Evolutionary conservation across 2,797 vertebrate species (phyloP), one percentile per base, ranked within the genome.

Genomic region (Holocentrus rufus): DNA sequence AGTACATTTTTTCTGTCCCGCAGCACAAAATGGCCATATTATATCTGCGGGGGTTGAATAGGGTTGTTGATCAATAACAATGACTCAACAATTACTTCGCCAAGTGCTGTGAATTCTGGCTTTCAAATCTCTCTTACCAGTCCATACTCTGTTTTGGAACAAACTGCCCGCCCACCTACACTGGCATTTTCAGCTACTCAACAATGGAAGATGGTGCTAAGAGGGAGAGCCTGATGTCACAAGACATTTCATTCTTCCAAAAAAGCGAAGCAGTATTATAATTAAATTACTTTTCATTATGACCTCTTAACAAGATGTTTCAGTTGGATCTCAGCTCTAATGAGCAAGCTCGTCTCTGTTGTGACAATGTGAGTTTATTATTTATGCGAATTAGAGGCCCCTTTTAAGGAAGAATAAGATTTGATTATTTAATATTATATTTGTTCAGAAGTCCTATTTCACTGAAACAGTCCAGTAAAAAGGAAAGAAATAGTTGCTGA

Each of bases 121-220:
- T 80, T 73, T 63, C 31, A 46, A 46, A 68, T 60, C 49, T 50
- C 49, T 3, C 4, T 79, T 69, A 80, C 39, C 46, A 53, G 58
- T 77, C 72, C 23, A n/a, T 15, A 39, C 64, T 74, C 50, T 72
- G 61, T 80, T 82, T 83, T 85, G 80, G 80, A 83, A 68, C 69
- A 68, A 69, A 49, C 30, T 30, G 42, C 23, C 53, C 54, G 3
- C 84, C 81, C 75, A 90, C 78, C 10, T 50, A 67, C 25, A 27
- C 56, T 89, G 82, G 82, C 86, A 91, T 88, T 82, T 87, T 74
- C 62, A 76, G 60, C 77, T 20, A 47, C 65, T 72, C 64, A 76
- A 54, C 77, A 56, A 84, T 63, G 78, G 81, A 74, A 73, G 79
- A 78, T 76, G 77, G 77, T 77, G 80, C 63, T 66, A 36, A 62